Conservation (phyloP, 2,888 invertebrate species). For the Lithophane semibrunnea region DNA sequence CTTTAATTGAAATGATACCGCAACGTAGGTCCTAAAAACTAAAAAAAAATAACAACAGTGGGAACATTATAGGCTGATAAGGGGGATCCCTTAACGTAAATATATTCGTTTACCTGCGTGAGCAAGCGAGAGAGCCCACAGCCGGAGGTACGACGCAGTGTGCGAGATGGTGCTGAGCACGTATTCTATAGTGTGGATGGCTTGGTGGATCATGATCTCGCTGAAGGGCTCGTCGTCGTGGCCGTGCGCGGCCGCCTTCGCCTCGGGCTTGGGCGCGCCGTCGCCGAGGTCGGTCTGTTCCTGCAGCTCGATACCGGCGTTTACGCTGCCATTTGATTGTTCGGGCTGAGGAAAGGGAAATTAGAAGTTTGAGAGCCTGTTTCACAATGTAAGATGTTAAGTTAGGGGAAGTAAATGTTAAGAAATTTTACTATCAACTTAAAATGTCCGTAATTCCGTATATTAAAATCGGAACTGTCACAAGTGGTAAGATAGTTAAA, state of each 20-base stretch:
- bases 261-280: slow-evolving; percentile 68
- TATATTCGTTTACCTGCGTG: slow-evolving; percentile 93
- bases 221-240: slow-evolving; percentile 93
- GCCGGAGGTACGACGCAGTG: slow-evolving; percentile 98
- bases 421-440: not conserved
- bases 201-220: slow-evolving; percentile 98
- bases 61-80: no score
- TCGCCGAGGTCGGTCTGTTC: slow-evolving; percentile 85
- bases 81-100: no score
- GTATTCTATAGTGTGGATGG: slow-evolving; percentile 99
- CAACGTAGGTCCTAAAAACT: no score
- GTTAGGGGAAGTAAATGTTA: not conserved
- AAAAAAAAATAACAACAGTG: no score
- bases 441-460: not conserved
- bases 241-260: slow-evolving; percentile 69
- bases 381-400: not conserved
- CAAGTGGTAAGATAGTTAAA: no score
- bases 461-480: not conserved
- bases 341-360: slow-evolving; percentile 75
- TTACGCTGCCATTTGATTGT: slow-evolving; percentile 91
- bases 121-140: slow-evolving; percentile 99
- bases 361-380: not conserved
- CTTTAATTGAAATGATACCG: no score
- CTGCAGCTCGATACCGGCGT: slow-evolving; percentile 92
- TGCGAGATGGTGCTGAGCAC: slow-evolving; percentile 98